phyloP scores from a whole-genome alignment of 2,113 vertebrate genomes.

The Clarias macrocephalus region DNA sequence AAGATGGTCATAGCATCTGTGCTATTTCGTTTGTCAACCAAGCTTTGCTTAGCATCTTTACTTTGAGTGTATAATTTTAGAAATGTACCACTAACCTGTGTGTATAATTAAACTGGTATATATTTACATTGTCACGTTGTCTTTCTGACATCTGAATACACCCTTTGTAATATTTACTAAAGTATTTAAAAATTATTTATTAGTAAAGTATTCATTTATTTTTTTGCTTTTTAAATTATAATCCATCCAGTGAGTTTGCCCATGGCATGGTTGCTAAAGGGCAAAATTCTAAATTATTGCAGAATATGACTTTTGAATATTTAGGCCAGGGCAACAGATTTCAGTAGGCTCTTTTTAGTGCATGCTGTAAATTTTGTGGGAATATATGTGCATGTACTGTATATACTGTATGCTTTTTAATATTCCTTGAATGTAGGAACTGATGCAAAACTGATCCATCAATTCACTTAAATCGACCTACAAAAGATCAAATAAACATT shows the following conservation, averaged over 20 bases:
- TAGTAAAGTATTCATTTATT: no score
- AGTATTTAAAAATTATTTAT: no score
- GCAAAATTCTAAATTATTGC: not conserved
- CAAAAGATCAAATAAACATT: no score
- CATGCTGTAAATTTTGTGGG: not conserved
- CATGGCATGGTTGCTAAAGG: not conserved
- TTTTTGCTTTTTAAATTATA: no score
- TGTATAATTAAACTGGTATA: not conserved
- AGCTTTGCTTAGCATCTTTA: not conserved
- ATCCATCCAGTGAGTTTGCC: no score
- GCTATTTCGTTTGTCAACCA: no score
- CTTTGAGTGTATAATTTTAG: not conserved
- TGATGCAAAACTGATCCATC: not conserved
- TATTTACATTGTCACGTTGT: not conserved
- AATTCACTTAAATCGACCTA: no score
- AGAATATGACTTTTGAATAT: not conserved
- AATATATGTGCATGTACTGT: not conserved
- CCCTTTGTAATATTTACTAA: no score
- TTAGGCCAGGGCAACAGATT: no score
- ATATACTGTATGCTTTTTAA: not conserved
- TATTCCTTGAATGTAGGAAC: not conserved
- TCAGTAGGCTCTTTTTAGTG: not conserved
- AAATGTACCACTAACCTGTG: not conserved
- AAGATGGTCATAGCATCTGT: not conserved
- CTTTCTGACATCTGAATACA: not conserved